Evolutionary conservation across 2,797 vertebrate genomes (phyloP), one percentile per base, ranked within the genome.

Genomic region (Epinephelus malabaricus): DNA sequence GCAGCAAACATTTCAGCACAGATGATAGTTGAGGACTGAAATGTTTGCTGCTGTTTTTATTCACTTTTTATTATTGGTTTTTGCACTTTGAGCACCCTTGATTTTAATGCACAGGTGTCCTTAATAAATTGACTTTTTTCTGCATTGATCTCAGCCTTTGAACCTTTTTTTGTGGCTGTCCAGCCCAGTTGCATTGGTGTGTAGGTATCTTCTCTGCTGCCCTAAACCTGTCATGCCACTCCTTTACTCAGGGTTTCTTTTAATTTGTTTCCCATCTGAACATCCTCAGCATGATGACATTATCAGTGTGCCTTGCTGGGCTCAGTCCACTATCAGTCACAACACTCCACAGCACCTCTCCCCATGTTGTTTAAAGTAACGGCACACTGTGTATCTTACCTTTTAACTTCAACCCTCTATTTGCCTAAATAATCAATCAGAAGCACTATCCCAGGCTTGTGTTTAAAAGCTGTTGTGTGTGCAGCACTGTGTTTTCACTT

Each of bases 401-500:
- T 75, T 80, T 62, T 58, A 88, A 40, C 74, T 21, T 53, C 50
- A 51, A 8, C 30, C 67, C 51, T 67, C 51, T 79, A 55, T 90
- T 89, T 83, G 49, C 55, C 83, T 77, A 80, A 90, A 88, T 69
- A 87, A 89, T 86, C 79, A 69, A 54, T 86, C 78, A 78, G 69
- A 81, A 84, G 49, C 53, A 70, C 86, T 46, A 46, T 68, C 23
- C 47, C 66, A 58, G 55, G 63, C 61, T 50, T 74, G 89, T 94
- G 91, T 89, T 91, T 78, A 85, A 91, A 93, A 72, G 79, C 89
- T 88, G 90, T 93, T 94, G 91, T 93, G 92, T 89, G 88, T 80
- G 79, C 69, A 86, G 82, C 86, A 84, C 53, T 45, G 49, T 94
- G 93, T 93, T 95, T 93, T 91, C 15, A 94, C 91, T 93, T 88